Evolutionary conservation across 2,888 invertebrate genomes (phyloP).

Genomic region (Morpho achilles): DNA sequence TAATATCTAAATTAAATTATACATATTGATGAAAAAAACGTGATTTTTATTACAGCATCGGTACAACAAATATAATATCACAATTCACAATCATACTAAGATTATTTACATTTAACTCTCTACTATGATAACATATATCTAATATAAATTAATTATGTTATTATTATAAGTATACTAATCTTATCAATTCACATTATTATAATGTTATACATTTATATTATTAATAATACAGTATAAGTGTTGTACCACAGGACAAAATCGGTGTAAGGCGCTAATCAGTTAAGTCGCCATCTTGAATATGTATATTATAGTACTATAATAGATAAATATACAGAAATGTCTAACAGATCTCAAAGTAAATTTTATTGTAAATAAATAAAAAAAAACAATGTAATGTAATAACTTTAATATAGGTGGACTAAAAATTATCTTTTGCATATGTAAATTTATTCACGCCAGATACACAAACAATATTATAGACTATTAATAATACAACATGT

Average conservation of each 20-base stretch:
- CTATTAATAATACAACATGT: too few species aligned
- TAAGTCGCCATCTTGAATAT: too few species aligned
- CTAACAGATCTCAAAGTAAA: too few species aligned
- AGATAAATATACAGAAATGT: too few species aligned
- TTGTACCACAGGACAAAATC: not conserved
- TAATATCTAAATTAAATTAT: not conserved
- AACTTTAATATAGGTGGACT: too few species aligned
- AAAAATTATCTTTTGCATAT: too few species aligned
- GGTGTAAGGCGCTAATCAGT: too few species aligned
- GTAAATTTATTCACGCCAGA: too few species aligned
- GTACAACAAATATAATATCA: constrained; percentile 22
- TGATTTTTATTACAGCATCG: constrained; percentile 7
- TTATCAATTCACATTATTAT: constrained; percentile 17
- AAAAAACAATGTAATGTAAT: too few species aligned
- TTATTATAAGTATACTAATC: constrained; percentile 10
- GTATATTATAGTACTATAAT: too few species aligned
- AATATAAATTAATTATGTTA: constrained; percentile 21
- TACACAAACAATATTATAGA: too few species aligned
- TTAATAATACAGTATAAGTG: not conserved
- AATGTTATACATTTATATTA: constrained; percentile 7
- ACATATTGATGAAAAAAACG: not conserved
- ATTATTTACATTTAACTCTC: constrained; percentile 22
- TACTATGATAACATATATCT: constrained; percentile 16
- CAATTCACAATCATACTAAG: constrained; percentile 28
- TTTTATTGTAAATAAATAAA: too few species aligned